Conservation (phyloP, 2,888 invertebrate species). For the Lycocerus yunnanus region DNA sequence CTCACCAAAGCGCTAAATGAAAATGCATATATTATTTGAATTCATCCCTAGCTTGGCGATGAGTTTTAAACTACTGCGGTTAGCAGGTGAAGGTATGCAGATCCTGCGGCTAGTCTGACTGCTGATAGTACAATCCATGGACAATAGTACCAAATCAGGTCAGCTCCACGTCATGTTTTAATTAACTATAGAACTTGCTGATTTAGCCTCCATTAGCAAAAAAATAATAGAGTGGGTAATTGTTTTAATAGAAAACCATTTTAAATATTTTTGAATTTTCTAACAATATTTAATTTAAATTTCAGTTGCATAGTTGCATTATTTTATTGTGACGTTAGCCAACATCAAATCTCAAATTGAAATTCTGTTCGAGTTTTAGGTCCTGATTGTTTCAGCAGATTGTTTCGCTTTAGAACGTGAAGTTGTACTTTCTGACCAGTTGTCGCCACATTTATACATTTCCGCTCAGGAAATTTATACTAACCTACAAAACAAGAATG, state of each 20-base stretch:
- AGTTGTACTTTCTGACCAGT: constrained; percentile 10
- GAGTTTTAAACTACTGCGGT: constrained; percentile 3
- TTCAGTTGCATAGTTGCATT: background rate
- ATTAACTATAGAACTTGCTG: constrained; percentile 19
- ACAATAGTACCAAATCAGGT: constrained; percentile 20
- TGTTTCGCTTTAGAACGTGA: constrained; percentile 9
- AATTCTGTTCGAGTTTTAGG: constrained; percentile 10
- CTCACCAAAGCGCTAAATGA: background rate
- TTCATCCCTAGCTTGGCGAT: background rate
- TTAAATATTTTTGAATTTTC: background rate
- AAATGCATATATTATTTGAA: constrained; percentile 7
- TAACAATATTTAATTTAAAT: background rate
- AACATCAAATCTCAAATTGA: constrained; percentile 7
- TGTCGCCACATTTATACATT: constrained; percentile 13
- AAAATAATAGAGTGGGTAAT: background rate
- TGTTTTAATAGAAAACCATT: background rate
- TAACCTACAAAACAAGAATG: background rate
- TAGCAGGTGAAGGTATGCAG: constrained; percentile 18
- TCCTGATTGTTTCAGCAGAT: constrained; percentile 13
- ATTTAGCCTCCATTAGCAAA: constrained; percentile 10
- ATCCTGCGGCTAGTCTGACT: constrained; percentile 14
- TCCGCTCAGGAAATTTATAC: constrained; percentile 7
- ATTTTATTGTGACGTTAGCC: background rate
- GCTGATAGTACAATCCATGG: constrained; percentile 15
- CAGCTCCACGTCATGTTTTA: constrained; percentile 14